Conservation (phyloP, 2,797 vertebrate genomes). For the Silurus aristotelis region DNA sequence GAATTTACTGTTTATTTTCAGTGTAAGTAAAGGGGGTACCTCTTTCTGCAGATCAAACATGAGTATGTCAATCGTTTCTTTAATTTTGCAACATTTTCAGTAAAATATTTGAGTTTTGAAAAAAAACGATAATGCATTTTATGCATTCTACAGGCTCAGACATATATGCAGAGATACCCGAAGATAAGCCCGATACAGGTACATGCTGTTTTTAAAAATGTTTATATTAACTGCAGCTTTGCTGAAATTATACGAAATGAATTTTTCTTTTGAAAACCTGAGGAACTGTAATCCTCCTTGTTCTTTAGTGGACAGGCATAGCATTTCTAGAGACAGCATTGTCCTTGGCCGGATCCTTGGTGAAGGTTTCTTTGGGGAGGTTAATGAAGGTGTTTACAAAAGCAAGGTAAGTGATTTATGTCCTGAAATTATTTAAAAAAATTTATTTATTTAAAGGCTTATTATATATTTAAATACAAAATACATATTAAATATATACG, state of each 20-base stretch:
- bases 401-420: conserved; percentile 74
- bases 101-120: neutral
- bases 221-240: neutral
- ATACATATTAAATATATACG: too few relatives aligned
- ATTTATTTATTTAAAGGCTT: neutral
- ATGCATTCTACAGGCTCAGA: conserved; percentile 78
- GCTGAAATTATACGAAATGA: neutral
- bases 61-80: conserved; percentile 44
- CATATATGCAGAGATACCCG: conserved; percentile 89
- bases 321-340: conserved; percentile 76
- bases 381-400: conserved; percentile 87
- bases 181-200: conserved; percentile 61
- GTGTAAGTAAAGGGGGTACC: conserved; percentile 3
- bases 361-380: conserved; percentile 93
- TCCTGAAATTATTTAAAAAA: neutral
- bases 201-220: conserved; percentile 43
- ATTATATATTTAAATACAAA: too few relatives aligned
- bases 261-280: neutral
- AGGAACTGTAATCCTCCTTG: conserved; percentile 1
- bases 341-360: conserved; percentile 85
- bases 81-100: neutral
- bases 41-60: conserved; percentile 11
- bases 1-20: conserved; percentile 19
- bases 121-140: neutral
- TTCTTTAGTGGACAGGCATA: conserved; percentile 70